Percentiles rank a stretch among this genome's conserved stretches.
phyloP scores from a whole-genome alignment of 2,113 vertebrate genomes.

The Pipra filicauda region DNA sequence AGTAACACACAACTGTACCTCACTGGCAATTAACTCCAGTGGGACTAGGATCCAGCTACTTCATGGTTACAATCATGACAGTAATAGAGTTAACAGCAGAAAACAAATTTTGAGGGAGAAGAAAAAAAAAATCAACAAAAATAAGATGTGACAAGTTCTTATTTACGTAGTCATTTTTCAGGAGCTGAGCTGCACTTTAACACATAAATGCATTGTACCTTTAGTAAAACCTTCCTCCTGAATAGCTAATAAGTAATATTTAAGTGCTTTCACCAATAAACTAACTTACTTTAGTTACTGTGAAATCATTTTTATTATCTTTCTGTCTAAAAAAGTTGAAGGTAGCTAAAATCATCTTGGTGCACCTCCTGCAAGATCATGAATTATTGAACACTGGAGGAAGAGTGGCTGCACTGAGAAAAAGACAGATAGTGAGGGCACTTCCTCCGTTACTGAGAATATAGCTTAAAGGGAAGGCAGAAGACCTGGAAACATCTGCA shows the following conservation, averaged over 20 bases:
- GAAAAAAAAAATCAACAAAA: slow-evolving; percentile 13
- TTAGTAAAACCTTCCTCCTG: slow-evolving; percentile 50
- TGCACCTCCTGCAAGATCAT: slow-evolving; percentile 7
- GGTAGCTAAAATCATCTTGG: slow-evolving; percentile 23
- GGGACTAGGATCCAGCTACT: not conserved
- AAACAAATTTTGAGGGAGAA: not conserved
- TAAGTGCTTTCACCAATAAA: slow-evolving; percentile 58
- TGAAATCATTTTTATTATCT: slow-evolving; percentile 52
- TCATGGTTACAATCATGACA: not conserved
- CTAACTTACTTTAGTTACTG: slow-evolving; percentile 16
- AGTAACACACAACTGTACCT: not conserved
- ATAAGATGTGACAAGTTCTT: slow-evolving; percentile 54
- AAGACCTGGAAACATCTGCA: not conserved
- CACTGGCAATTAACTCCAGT: not conserved
- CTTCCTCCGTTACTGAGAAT: not conserved
- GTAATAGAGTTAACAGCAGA: not conserved
- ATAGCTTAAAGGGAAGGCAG: not conserved
- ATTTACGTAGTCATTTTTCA: slow-evolving; percentile 47
- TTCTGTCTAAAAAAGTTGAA: slow-evolving; percentile 25
- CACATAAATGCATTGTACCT: slow-evolving; percentile 46
- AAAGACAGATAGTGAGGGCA: not conserved
- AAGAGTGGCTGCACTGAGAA: not conserved
- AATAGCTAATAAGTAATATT: slow-evolving; percentile 55
- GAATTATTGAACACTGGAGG: slow-evolving; percentile 25
- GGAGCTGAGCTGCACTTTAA: slow-evolving; percentile 27